Conservation (phyloP, 2,113 vertebrate genomes). For the Ceuthmochares aereus region DNA sequence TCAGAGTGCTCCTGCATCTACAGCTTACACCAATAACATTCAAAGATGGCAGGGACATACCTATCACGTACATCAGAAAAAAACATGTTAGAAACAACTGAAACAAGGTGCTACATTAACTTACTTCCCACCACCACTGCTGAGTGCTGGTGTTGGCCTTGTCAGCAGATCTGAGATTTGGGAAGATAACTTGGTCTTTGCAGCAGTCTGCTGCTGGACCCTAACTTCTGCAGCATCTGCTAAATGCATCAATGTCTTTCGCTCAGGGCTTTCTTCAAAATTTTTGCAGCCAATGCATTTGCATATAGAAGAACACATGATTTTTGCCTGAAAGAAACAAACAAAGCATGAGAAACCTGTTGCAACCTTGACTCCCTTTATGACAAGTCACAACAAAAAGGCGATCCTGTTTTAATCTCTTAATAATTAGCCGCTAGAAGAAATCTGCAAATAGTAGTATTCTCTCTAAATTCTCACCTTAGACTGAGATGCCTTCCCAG, state of each 20-base stretch:
- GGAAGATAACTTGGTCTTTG: slow-evolving; percentile 96
- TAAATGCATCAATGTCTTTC: slow-evolving; percentile 97
- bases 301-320: slow-evolving; percentile 99
- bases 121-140: slow-evolving; percentile 92
- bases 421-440: not conserved
- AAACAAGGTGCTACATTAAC: not conserved
- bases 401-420: not conserved
- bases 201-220: slow-evolving; percentile 96
- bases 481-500: not conserved
- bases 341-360: not conserved
- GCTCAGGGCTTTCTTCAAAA: slow-evolving; percentile 97
- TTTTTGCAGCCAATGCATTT: slow-evolving; percentile 99
- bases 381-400: not conserved
- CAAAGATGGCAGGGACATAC: not conserved
- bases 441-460: not conserved
- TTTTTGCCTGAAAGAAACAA: slow-evolving; percentile 88
- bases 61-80: not conserved
- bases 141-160: slow-evolving; percentile 86
- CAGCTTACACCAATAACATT: not conserved
- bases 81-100: not conserved
- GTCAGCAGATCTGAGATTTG: slow-evolving; percentile 97
- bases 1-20: not conserved
- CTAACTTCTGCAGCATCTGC: slow-evolving; percentile 96
- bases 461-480: not conserved
- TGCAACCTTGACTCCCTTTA: not conserved